A percentile compares a stretch with the other conserved stretches of the same genome.
Evolutionary conservation across 2,888 invertebrate genomes (phyloP).

Genomic region (Arrhopalites spinosus): DNA sequence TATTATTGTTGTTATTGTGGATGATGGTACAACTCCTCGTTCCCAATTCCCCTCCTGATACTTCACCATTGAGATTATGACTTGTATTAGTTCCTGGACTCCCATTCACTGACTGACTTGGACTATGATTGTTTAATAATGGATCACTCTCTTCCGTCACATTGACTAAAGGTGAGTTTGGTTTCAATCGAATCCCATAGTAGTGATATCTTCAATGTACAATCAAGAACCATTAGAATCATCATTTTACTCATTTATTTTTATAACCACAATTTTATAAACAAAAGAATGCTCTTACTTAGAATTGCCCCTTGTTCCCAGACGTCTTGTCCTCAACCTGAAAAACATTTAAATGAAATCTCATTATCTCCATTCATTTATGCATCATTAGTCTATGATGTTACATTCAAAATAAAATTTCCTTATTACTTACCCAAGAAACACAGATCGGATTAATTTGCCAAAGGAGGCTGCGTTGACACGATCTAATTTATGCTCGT

Average conservation of each 20-base stretch:
- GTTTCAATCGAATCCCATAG: slow-evolving; percentile 97
- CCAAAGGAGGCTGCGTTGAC: slow-evolving; percentile 99
- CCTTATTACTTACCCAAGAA: slow-evolving; percentile 71
- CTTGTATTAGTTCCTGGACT: slow-evolving; percentile 23
- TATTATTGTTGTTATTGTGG: slow-evolving; percentile 11
- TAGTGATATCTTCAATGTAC: slow-evolving; percentile 97
- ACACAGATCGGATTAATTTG: slow-evolving; percentile 96
- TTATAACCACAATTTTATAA: no score
- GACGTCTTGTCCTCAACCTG: slow-evolving; percentile 79
- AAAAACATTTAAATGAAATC: no score
- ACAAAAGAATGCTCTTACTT: slow-evolving; percentile 62
- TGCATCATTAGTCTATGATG: no score
- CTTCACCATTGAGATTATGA: slow-evolving; percentile 16
- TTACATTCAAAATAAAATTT: no score
- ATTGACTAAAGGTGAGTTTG: slow-evolving; percentile 74
- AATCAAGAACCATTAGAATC: no score
- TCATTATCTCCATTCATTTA: no score
- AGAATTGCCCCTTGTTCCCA: slow-evolving; percentile 69
- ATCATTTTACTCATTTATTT: no score
- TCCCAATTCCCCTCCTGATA: not conserved
- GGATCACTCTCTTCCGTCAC: slow-evolving; percentile 57
- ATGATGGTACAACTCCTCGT: not conserved
- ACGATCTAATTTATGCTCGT: slow-evolving; percentile 90
- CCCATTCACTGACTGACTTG: not conserved
- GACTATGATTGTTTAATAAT: slow-evolving; percentile 24